phyloP scores from a whole-genome alignment of 2,797 vertebrate genomes.

The Gobionotothen gibberifrons region DNA sequence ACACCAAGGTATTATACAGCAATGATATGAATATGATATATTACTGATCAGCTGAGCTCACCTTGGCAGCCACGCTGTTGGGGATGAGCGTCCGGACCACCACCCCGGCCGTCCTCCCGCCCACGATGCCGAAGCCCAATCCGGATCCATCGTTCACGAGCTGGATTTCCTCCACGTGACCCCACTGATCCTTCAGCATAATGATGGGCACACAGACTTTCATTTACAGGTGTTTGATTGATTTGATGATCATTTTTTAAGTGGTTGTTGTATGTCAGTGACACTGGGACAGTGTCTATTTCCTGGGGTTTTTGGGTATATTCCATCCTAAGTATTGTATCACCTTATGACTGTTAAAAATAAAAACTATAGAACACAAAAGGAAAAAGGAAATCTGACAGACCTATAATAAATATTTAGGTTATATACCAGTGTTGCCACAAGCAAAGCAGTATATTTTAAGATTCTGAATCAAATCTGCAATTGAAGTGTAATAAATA shows the following conservation, averaged over 20 bases:
- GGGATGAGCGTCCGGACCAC: constrained; percentile 94
- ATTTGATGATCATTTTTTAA: too few species aligned
- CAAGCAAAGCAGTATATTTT: neutral
- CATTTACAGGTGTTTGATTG: neutral
- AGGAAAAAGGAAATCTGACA: neutral
- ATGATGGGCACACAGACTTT: neutral
- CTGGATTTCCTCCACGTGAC: constrained; percentile 91
- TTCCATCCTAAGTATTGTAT: too few species aligned
- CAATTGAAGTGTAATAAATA: neutral
- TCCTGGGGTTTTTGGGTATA: too few species aligned
- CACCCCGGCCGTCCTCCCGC: constrained; percentile 90
- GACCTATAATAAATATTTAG: neutral
- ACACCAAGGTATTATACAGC: neutral
- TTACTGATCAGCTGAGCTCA: constrained; percentile 7
- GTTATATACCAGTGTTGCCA: too few species aligned
- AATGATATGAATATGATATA: neutral
- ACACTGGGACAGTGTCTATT: too few species aligned
- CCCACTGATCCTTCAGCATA: constrained; percentile 87
- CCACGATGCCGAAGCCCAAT: constrained; percentile 97
- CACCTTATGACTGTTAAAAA: too few species aligned
- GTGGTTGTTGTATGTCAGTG: too few species aligned
- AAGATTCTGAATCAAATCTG: neutral
- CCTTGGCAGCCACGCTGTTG: constrained; percentile 89
- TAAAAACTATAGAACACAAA: too few species aligned
- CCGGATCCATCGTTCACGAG: constrained; percentile 95